Evolutionary conservation across 2,888 invertebrate species (phyloP), one percentile per base, ranked within the genome.

Genomic region (Tachina lurida): DNA sequence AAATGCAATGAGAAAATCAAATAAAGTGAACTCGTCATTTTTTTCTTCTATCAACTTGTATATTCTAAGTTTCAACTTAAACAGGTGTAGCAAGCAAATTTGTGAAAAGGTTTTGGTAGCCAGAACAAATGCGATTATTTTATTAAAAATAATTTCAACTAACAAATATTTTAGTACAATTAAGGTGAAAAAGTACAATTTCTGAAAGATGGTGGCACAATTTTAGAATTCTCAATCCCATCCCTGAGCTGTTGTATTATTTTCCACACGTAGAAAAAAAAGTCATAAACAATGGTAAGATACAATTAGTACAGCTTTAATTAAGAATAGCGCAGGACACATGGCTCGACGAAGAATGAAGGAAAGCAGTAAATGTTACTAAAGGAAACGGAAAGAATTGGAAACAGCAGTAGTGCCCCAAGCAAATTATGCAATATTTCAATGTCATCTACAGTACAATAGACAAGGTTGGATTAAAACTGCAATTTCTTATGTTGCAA

Each of bases 361-460:
- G 22, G 3, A 39, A 13, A 68, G 65, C 52, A 54, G 54, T 60
- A 60, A 68, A 60, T 39, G 56, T 22, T 49, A 17, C 52, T 62
- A 19, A 73, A 49, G 22, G 1, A 52, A 75, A 54, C 5, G 54
- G 13, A 60, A 54, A 73, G 17, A 41, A 45, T 39, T 60, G 17
- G 19, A 47, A 60, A 39, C 39, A 75, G 68, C 62, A 49, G 22
- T 45, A 31, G 79, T 73, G 83, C 67, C 76, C 76, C 47, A 22
- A 73, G 41, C 71, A 83, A 56, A 54, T 67, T 79, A 65, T 86
- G 83, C 79, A 86, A 86, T 83, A 80, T 86, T 83, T 86, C 83
- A 86, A 83, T 86, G 86, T 83, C 79, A 86, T 49, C 83, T 41
- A 71, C 82, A 76, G 56, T 80, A 86, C 86, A 86, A 86, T 80